Conservation (phyloP, 2,113 vertebrate species). For the Camelus bactrianus region DNA sequence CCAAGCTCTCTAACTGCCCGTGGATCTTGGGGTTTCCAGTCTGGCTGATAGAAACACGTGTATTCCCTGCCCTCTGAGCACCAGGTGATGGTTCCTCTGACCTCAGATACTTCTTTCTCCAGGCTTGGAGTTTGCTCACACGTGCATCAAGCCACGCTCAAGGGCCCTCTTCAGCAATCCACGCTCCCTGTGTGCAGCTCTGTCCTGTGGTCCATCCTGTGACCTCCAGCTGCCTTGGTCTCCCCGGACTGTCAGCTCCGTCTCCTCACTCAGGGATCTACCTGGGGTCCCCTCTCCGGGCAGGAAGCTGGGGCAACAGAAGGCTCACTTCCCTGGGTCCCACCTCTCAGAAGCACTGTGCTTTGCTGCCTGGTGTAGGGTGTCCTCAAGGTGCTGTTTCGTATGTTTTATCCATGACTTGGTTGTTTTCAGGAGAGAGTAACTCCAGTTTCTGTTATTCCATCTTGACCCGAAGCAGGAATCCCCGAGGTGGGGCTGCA, state of each 20-base stretch:
- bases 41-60: not conserved
- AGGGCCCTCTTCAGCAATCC: not conserved
- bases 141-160: fast-evolving
- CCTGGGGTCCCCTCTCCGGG: too few relatives aligned
- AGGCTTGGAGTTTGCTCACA: not conserved
- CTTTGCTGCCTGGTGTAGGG: not conserved
- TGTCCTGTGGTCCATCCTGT: not conserved
- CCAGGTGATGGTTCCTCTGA: not conserved
- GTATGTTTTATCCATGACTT: not conserved
- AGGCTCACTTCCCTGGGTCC: not conserved
- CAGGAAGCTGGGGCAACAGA: not conserved
- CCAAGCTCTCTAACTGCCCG: not conserved
- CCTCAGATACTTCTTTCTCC: not conserved
- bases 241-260: not conserved
- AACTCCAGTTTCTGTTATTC: not conserved
- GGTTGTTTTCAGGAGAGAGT: not conserved
- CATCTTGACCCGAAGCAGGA: not conserved
- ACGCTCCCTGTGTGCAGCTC: too few relatives aligned
- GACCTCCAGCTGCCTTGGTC: not conserved
- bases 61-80: not conserved
- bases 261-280: not conserved
- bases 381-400: not conserved
- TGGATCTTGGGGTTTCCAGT: not conserved
- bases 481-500: not conserved
- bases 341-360: not conserved